These are phyloP conservation scores for Trogon melanurus DNA, from an alignment of 2,113 vertebrate species.

Conservation along the genomic window DNA sequence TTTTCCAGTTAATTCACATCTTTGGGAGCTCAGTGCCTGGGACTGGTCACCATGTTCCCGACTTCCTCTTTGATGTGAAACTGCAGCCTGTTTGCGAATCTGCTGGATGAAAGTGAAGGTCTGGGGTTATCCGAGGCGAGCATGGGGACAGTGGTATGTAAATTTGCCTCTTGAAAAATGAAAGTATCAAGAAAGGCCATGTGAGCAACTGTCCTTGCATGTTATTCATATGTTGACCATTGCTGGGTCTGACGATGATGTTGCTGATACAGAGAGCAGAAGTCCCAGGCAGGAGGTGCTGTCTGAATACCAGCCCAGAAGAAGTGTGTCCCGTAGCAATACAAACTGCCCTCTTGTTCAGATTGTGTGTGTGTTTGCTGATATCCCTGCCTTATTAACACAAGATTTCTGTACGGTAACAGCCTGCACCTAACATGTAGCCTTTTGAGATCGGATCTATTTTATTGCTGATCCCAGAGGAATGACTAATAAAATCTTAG, in stretches of 20 bases:
- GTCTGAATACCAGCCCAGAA: not conserved
- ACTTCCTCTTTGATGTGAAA: not conserved
- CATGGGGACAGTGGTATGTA: not conserved
- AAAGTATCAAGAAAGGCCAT: not conserved
- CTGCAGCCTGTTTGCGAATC: constrained; percentile 29
- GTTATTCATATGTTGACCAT: not conserved
- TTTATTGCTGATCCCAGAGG: not conserved
- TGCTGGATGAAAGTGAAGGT: not conserved
- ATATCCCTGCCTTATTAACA: not conserved
- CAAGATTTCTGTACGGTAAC: not conserved
- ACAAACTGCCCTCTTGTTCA: not conserved
- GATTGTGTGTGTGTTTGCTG: not conserved
- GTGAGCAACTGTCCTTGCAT: fast-evolving
- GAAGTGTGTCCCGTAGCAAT: not conserved
- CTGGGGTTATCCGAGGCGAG: constrained; percentile 6
- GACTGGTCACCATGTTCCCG: fast-evolving
- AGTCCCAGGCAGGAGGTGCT: too few relatives aligned
- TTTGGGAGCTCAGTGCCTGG: not conserved
- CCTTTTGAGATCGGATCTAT: not conserved
- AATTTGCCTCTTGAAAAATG: not conserved
- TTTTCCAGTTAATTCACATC: not conserved
- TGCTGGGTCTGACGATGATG: not conserved
- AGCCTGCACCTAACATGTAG: not conserved
- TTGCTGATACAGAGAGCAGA: not conserved
- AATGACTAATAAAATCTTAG: not conserved